Percentiles rank a stretch among this genome's conserved stretches.
phyloP scores from a whole-genome alignment of 2,888 invertebrate genomes.

The Epinotia bilunana region DNA sequence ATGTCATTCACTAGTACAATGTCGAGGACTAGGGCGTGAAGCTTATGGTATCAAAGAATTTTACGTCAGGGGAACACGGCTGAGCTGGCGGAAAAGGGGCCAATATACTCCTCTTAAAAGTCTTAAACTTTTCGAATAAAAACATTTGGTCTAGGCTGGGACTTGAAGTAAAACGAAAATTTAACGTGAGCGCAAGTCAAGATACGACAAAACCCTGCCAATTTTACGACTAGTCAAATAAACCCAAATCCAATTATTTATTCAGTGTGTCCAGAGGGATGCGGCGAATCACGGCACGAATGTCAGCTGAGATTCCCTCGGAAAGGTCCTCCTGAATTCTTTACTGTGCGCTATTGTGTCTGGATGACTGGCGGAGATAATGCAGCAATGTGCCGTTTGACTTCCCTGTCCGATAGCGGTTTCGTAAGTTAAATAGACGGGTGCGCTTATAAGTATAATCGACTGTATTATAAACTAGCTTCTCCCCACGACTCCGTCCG shows the following conservation, averaged over 20 bases:
- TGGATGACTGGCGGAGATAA: conserved; percentile 3
- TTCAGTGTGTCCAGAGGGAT: conserved; percentile 34
- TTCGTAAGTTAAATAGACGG: background rate
- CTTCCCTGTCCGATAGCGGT: background rate
- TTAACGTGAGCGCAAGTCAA: conserved; percentile 17
- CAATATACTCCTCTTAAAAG: too few relatives aligned
- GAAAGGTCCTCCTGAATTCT: conserved; percentile 17
- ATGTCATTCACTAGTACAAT: too few relatives aligned
- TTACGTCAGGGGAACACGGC: too few relatives aligned
- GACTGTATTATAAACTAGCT: too few relatives aligned
- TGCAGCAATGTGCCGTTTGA: conserved; percentile 6
- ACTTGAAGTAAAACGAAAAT: conserved; percentile 10
- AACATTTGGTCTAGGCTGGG: background rate
- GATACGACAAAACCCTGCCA: conserved; percentile 30
- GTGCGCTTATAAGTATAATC: too few relatives aligned
- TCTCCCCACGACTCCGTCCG: too few relatives aligned
- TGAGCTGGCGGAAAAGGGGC: too few relatives aligned
- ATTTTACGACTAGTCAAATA: conserved; percentile 39
- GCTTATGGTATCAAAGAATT: too few relatives aligned
- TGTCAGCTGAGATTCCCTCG: conserved; percentile 35
- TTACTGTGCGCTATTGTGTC: conserved; percentile 19
- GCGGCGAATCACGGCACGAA: conserved; percentile 37
- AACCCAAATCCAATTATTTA: conserved; percentile 42
- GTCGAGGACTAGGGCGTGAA: too few relatives aligned
- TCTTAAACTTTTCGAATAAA: background rate